Evolutionary conservation across 2,113 vertebrate genomes (phyloP), one percentile per base, ranked within the genome.

Genomic region (Murina feae): DNA sequence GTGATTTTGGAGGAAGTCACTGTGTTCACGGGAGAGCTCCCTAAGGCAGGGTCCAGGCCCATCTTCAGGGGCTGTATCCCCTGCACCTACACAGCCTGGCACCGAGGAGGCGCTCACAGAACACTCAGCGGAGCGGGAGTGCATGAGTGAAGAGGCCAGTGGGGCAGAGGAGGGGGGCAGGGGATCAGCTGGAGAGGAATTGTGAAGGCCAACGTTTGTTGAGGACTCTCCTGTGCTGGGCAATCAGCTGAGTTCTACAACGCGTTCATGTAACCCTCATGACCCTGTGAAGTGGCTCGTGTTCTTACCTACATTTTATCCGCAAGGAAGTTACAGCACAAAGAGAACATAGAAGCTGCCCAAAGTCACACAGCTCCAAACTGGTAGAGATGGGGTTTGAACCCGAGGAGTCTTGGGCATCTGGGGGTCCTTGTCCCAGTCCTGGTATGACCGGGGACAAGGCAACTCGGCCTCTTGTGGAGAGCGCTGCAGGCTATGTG

Each of bases 131-230:
- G 0, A 1, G 47, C 55, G 3, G 10, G 8, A 4, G 39, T 28
- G 35, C 23, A 0, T 5, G 55, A n/a, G 18, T 28, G 39, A 17
- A 30, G 55, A 63, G 47, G 4, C 30, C 20, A 0, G 1, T 2
- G 44, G 32, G 76, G 55, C 30, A 58, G 42, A 4, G 1, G 17
- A 25, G 21, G 8, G 5, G 60, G 39, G n/a, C 13, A 8, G 1
- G 39, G 42, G 30, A 5, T 7, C 1, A 63, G 1, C 58, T 18
- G 7, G 69, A 71, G 47, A 53, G 82, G 66, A 51, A 39, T 23
- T 2, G 1, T 4, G 9, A 39, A 14, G 9, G 60, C 44, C 44
- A 9, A 2, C 16, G 0, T 12, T 5, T 30, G 8, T 0, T 6
- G 65, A 55, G 42, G 35, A 11, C 39, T 32, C 42, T 4, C 23